These are phyloP conservation scores for Galago senegalensis DNA, from an alignment of 2,797 vertebrate species.

Conservation along the genomic window DNA sequence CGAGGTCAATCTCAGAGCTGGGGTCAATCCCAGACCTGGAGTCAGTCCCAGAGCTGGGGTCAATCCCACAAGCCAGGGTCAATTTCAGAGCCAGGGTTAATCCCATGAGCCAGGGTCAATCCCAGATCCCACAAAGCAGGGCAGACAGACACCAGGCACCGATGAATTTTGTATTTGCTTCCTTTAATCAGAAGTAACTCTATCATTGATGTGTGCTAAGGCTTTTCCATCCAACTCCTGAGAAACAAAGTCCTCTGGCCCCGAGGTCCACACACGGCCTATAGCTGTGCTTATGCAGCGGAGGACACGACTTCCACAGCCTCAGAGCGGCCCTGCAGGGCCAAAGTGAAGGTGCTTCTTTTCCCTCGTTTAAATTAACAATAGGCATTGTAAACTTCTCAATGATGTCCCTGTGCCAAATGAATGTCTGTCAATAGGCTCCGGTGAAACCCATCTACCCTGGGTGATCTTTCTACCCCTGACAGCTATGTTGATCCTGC, in stretches of 20 bases:
- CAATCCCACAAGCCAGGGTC: too few species aligned
- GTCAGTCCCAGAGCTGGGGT: too few species aligned
- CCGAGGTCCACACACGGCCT: conserved; percentile 55
- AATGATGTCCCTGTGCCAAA: conserved; percentile 40
- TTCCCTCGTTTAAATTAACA: conserved; percentile 79
- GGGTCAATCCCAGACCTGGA: too few species aligned
- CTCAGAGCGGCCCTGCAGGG: too few species aligned
- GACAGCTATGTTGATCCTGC: conserved; percentile 26
- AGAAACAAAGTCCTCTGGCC: conserved; percentile 65
- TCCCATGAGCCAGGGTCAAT: too few species aligned
- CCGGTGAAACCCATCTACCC: conserved; percentile 67
- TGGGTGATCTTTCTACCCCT: conserved; percentile 46
- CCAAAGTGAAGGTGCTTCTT: conserved; percentile 62
- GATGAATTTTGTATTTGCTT: conserved; percentile 14
- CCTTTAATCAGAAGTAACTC: conserved; percentile 6
- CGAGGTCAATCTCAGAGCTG: too few species aligned
- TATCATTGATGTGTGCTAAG: background rate
- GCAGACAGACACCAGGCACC: background rate
- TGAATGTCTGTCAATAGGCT: conserved; percentile 72
- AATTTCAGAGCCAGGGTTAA: too few species aligned
- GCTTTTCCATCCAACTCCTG: conserved; percentile 72
- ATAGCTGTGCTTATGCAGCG: conserved; percentile 66
- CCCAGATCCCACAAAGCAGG: background rate
- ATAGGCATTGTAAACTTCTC: conserved; percentile 42
- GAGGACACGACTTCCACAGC: background rate